Base-by-base conservation (phyloP, 2,797 vertebrate species). In the Artibeus lituratus region DNA sequence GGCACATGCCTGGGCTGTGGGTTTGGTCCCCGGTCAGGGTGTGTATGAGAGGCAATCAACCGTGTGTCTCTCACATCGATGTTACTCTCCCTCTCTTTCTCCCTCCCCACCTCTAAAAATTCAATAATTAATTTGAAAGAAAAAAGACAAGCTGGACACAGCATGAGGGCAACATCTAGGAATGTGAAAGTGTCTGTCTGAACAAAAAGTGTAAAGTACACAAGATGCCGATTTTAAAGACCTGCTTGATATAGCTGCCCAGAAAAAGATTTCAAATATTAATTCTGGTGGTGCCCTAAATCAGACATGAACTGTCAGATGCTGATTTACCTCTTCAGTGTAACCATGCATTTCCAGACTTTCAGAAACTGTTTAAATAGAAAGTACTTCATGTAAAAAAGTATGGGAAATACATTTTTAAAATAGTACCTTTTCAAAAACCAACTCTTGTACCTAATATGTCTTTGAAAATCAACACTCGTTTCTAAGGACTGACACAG, bases 231-330 rank as follows among this genome's bases (percentile, higher is more conserved):
- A 21, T 44, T 94, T 95, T 82, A 82, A 94, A 84, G 47, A 81
- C 10, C 35, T 81, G 9, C 65, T 57, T 47, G 5, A 81, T 49
- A 47, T 6, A 78, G 42, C 0, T 83, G 37, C 57, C 55, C 59
- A 89, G 62, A 42, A 90, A 89, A 81, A 37, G 44, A 55, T 78
- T 82, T 89, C 49, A 82, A 87, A n/a, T 19, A 74, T 39, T 76
- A 59, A 70, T 73, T 72, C 72, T 69, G 35, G 10, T 35, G 35
- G 53, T 39, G 59, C 5, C 11, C 3, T 76, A 72, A 90, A 39
- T 91, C 35, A 70, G 44, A 96, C 95, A 59, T 37, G 80, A 94
- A 90, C 22, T 39, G 35, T 65, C 2, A 42, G 26, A 88, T 92
- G 74, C 2, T 10, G 37, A n/a, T 49, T 51, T 19, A 78, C 35